Conservation (phyloP, 2,113 vertebrate species). For the Chloroceryle aenea region DNA sequence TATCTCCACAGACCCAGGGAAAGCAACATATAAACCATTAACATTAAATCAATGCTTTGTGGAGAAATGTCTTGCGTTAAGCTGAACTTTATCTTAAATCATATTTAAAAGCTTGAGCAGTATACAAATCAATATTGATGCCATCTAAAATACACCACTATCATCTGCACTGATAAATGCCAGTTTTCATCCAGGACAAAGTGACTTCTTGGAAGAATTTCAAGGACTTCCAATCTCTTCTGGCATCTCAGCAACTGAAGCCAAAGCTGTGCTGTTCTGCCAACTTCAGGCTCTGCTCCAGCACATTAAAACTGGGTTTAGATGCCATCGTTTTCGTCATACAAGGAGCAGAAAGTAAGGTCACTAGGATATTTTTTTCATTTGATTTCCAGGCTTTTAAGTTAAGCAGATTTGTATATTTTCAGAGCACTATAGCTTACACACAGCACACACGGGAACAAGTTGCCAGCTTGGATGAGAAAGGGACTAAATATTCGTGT, state of each 20-base stretch:
- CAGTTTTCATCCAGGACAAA: constrained; percentile 65
- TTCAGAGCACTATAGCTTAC: neutral
- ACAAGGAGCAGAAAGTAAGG: constrained; percentile 55
- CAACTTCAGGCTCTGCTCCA: constrained; percentile 58
- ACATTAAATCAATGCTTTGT: constrained; percentile 57
- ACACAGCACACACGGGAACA: neutral
- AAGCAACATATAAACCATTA: neutral
- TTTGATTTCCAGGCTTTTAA: constrained; percentile 51
- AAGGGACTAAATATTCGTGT: neutral
- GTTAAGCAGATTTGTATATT: constrained; percentile 7
- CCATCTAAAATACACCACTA: constrained; percentile 60
- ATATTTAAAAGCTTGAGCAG: constrained; percentile 48
- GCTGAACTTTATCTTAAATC: constrained; percentile 64
- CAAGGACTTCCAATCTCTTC: constrained; percentile 65
- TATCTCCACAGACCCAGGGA: neutral
- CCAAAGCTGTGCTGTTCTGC: constrained; percentile 41
- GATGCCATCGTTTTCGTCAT: constrained; percentile 51
- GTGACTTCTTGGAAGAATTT: constrained; percentile 68
- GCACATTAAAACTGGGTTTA: constrained; percentile 36
- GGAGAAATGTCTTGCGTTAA: constrained; percentile 43
- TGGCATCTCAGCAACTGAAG: constrained; percentile 55
- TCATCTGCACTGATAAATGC: constrained; percentile 54
- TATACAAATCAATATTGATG: constrained; percentile 69
- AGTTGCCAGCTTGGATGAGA: neutral
- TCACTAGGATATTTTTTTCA: constrained; percentile 46